These are phyloP conservation scores for Lysandra coridon DNA, from an alignment of 2,888 invertebrate genomes.

Conservation along the genomic window DNA sequence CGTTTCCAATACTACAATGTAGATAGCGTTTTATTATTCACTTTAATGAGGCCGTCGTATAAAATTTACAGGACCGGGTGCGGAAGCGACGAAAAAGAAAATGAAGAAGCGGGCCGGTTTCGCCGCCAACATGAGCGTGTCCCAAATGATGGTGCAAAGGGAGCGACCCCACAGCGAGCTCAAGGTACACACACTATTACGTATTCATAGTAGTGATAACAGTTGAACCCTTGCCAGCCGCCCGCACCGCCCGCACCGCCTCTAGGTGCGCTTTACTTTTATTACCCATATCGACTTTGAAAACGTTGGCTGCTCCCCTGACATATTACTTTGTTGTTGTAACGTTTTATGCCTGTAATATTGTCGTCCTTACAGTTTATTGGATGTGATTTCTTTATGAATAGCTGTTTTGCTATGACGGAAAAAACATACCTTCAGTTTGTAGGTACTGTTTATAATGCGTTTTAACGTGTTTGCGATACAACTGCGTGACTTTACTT, in stretches of 20 bases:
- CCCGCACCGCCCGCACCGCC: conserved; percentile 51
- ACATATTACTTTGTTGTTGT: conserved; percentile 26
- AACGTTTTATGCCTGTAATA: conserved; percentile 4
- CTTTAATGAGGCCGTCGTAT: not conserved
- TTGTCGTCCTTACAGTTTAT: conserved; percentile 9
- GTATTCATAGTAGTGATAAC: conserved; percentile 60
- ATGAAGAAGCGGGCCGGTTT: conserved; percentile 82
- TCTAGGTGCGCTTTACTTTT: conserved; percentile 46
- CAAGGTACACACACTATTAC: conserved; percentile 59
- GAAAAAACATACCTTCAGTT: too few species aligned
- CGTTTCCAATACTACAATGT: not conserved
- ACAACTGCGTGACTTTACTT: too few species aligned
- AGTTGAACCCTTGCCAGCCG: conserved; percentile 59
- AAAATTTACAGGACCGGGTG: conserved; percentile 55
- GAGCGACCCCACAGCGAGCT: conserved; percentile 80
- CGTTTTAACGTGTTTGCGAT: not conserved
- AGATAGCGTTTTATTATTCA: not conserved
- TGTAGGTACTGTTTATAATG: too few species aligned
- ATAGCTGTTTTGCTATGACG: not conserved
- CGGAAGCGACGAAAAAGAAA: conserved; percentile 82
- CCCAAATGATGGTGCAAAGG: conserved; percentile 84
- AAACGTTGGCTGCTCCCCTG: conserved; percentile 33
- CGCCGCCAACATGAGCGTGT: conserved; percentile 82
- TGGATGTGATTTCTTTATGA: not conserved
- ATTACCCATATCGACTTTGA: conserved; percentile 44